Percentiles rank a stretch among this genome's conserved stretches.
These are phyloP conservation scores for Poicephalus gulielmi DNA, from an alignment of 2,113 vertebrate species.

Conservation along the genomic window DNA sequence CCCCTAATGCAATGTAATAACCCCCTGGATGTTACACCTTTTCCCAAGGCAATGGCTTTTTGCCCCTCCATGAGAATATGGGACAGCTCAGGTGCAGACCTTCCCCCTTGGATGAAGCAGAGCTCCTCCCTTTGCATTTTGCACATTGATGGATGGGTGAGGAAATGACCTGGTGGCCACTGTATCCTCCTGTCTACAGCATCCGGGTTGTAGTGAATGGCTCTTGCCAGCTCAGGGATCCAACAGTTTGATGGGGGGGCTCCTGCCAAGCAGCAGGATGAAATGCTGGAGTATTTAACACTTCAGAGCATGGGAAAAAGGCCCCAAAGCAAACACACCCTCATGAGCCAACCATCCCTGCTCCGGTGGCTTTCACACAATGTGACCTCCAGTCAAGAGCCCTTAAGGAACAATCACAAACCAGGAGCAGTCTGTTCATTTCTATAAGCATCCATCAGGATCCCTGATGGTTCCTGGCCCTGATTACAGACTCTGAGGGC, in stretches of 20 bases:
- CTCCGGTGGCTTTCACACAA: conserved; percentile 11
- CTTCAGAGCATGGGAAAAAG: not conserved
- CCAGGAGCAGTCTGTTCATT: conserved; percentile 43
- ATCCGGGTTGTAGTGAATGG: not conserved
- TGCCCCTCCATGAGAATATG: not conserved
- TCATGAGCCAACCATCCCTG: not conserved
- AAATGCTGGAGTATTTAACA: not conserved
- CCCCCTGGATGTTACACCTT: not conserved
- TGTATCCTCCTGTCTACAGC: not conserved
- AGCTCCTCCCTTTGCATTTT: not conserved
- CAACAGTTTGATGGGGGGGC: not conserved
- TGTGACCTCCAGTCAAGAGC: conserved; percentile 52
- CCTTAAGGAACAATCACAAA: conserved; percentile 29
- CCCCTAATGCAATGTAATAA: rapidly evolving
- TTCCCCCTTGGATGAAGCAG: not conserved
- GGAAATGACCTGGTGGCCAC: not conserved
- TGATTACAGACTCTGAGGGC: not conserved
- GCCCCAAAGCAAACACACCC: not conserved
- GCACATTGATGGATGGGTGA: not conserved
- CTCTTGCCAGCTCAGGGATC: not conserved
- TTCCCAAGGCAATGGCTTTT: not conserved
- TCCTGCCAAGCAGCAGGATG: not conserved
- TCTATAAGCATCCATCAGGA: not conserved
- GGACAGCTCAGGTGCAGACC: rapidly evolving
- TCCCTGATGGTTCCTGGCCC: conserved; percentile 18